Percentiles rank a stretch among this genome's conserved stretches.
These are phyloP conservation scores for Hemaris fuciformis DNA, from an alignment of 2,888 invertebrate genomes.

Conservation along the genomic window DNA sequence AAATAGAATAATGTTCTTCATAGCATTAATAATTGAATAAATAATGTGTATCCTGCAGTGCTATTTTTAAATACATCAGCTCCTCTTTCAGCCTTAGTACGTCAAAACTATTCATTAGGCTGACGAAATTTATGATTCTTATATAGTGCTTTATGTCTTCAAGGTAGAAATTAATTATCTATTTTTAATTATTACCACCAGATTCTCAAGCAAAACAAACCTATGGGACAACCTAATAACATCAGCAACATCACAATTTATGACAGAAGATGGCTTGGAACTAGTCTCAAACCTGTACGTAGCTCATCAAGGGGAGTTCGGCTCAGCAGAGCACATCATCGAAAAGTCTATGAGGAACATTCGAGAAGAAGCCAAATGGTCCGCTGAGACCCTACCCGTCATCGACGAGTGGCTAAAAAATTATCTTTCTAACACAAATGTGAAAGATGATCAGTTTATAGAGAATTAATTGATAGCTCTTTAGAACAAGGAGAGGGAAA, in stretches of 20 bases:
- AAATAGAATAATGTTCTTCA: too few relatives aligned
- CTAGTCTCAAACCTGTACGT: conserved; percentile 85
- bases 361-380: conserved; percentile 89
- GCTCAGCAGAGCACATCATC: conserved; percentile 87
- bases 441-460: conserved; percentile 44
- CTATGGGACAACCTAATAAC: conserved; percentile 89
- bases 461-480: conserved; percentile 23
- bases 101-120: too few relatives aligned
- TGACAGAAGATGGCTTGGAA: conserved; percentile 87
- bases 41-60: too few relatives aligned
- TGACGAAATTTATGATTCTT: too few relatives aligned
- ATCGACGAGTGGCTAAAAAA: conserved; percentile 87
- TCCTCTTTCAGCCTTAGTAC: too few relatives aligned
- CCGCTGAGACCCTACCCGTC: conserved; percentile 86
- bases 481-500: conserved; percentile 4
- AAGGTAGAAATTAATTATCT: too few relatives aligned
- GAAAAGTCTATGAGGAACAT: conserved; percentile 87
- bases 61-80: too few relatives aligned
- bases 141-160: too few relatives aligned
- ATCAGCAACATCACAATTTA: conserved; percentile 88
- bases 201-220: conserved; percentile 85
- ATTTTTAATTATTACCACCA: too few relatives aligned
- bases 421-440: conserved; percentile 43
- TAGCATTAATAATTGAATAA: too few relatives aligned
- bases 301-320: conserved; percentile 85